Evolutionary conservation across 1,140 invertebrate genomes (phyloP).

Genomic region (Lepidurus couesii): DNA sequence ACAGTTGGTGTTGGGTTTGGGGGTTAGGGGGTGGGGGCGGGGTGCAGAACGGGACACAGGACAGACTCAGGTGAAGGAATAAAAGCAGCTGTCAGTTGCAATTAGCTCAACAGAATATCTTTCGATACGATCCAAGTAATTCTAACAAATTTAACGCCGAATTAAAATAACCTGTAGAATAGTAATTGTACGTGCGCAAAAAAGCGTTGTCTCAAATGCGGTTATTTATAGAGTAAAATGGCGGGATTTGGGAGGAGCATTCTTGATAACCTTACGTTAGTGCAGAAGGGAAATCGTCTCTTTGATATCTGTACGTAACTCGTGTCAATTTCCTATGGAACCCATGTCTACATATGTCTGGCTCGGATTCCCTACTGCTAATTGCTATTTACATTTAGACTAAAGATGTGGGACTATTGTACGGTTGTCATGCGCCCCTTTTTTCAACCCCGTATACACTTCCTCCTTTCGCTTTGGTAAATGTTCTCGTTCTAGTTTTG

Average conservation of each 20-base stretch:
- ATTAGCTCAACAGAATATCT: neutral
- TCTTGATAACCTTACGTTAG: too few relatives aligned
- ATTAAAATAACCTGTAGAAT: neutral
- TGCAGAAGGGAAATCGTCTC: neutral
- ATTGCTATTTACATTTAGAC: slow-evolving; percentile 14
- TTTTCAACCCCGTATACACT: neutral
- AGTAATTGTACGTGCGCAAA: too few relatives aligned
- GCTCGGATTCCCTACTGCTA: neutral
- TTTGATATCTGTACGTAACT: neutral
- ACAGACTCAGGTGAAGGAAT: neutral
- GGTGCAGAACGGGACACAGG: neutral
- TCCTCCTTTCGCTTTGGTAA: neutral
- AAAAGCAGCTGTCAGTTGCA: neutral
- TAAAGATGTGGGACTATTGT: slow-evolving; percentile 9
- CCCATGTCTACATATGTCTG: neutral
- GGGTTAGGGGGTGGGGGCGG: neutral
- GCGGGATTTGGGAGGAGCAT: too few relatives aligned
- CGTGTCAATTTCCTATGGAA: neutral
- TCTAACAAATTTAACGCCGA: neutral
- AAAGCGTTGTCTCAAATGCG: too few relatives aligned
- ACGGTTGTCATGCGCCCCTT: neutral
- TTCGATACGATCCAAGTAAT: neutral
- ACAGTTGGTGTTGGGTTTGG: neutral
- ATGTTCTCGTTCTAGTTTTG: neutral
- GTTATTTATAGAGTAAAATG: too few relatives aligned